Evolutionary conservation across 2,888 invertebrate species (phyloP).

Genomic region (Ectemnius cavifrons): DNA sequence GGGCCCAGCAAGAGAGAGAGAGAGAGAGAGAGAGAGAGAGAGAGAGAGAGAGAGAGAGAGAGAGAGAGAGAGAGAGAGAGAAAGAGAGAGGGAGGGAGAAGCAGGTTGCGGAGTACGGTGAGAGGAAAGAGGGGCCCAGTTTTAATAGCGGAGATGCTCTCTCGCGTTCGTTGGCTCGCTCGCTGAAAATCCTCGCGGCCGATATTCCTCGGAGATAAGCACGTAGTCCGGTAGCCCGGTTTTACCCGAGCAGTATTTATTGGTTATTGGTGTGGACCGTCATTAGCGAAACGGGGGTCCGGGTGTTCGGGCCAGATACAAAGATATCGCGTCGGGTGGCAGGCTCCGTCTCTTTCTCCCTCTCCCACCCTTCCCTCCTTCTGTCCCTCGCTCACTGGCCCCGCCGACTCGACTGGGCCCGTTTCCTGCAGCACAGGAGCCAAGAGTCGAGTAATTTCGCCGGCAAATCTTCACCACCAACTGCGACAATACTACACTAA

Average conservation of each 20-base stretch:
- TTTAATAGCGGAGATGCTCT: conserved; percentile 53
- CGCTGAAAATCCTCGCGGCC: conserved; percentile 53
- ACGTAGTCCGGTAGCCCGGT: conserved; percentile 74
- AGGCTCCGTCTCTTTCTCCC: conserved; percentile 29
- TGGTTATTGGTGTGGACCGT: conserved; percentile 77
- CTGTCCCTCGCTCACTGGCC: conserved; percentile 8
- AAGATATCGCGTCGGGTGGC: conserved; percentile 67
- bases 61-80: neutral
- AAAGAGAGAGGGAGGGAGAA: neutral
- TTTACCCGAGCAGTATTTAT: conserved; percentile 74
- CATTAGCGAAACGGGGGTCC: conserved; percentile 74
- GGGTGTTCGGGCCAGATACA: conserved; percentile 66
- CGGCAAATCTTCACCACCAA: conserved; percentile 36
- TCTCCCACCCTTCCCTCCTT: neutral
- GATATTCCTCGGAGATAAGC: conserved; percentile 70
- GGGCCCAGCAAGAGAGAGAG: neutral
- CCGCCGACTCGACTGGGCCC: conserved; percentile 6
- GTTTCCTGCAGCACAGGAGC: neutral
- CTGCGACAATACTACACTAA: conserved; percentile 22
- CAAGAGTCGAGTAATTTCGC: conserved; percentile 5
- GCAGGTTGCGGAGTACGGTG: conserved; percentile 26
- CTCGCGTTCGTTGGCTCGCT: conserved; percentile 37
- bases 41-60: neutral
- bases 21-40: neutral
- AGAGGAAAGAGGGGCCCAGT: conserved; percentile 48